phyloP scores from a whole-genome alignment of 1,140 invertebrate genomes.

The Drosophila equinoxialis region DNA sequence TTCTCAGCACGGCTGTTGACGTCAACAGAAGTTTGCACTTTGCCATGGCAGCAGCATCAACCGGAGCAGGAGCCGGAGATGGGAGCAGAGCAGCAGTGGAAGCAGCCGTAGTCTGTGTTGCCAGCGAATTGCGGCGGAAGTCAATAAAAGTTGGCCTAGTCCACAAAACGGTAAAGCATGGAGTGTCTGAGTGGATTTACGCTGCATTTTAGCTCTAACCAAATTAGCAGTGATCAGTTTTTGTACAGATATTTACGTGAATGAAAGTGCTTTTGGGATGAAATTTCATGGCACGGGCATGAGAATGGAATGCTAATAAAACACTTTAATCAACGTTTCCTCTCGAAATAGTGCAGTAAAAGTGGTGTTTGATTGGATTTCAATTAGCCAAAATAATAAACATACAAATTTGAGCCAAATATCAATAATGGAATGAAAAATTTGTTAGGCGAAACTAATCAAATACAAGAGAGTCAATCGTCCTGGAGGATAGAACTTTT shows the following conservation, averaged over 20 bases:
- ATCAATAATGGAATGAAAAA: not conserved
- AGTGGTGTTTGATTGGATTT: not conserved
- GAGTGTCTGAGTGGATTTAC: constrained; percentile 47
- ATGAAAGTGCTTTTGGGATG: not conserved
- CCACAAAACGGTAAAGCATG: constrained; percentile 35
- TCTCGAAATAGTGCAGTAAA: not conserved
- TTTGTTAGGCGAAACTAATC: no score
- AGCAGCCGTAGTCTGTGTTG: not conserved
- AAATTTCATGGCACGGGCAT: not conserved
- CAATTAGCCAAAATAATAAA: not conserved
- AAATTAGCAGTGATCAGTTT: constrained; percentile 48
- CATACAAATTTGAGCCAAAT: not conserved
- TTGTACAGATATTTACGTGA: not conserved
- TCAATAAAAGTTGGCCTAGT: constrained; percentile 75
- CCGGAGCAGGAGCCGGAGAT: no score
- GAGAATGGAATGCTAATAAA: not conserved
- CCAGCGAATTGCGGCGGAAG: constrained; percentile 59
- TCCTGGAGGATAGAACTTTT: no score
- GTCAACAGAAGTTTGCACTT: constrained; percentile 61
- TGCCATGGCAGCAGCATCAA: constrained; percentile 35
- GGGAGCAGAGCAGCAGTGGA: no score
- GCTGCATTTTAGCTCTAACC: constrained; percentile 30
- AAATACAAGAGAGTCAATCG: no score
- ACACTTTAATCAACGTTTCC: constrained; percentile 4
- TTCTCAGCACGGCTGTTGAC: constrained; percentile 6